These are phyloP conservation scores for Phalangium opilio DNA, from an alignment of 2,888 invertebrate species.

Conservation along the genomic window DNA sequence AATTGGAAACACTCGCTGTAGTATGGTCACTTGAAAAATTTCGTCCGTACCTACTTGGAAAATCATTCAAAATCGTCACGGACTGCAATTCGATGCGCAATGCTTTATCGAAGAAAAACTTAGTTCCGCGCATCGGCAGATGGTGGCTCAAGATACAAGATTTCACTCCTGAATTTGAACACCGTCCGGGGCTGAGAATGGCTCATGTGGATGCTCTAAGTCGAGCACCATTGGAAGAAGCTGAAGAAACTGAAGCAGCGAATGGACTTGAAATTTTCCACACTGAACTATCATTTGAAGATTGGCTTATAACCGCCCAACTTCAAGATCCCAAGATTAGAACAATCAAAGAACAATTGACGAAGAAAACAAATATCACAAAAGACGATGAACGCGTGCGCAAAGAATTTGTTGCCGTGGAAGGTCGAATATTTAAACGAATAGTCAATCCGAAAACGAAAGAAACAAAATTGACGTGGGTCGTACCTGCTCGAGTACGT, in stretches of 20 bases:
- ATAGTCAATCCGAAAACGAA: neutral
- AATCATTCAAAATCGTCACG: slow-evolving; percentile 3
- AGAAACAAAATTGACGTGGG: neutral
- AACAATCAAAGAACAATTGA: neutral
- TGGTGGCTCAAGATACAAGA: slow-evolving; percentile 3
- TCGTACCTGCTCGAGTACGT: neutral
- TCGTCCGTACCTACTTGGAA: neutral
- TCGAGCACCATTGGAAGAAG: slow-evolving; percentile 1
- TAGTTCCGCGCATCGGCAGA: slow-evolving; percentile 1
- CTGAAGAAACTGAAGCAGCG: neutral
- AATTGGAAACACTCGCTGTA: slow-evolving; percentile 4
- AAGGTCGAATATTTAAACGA: neutral
- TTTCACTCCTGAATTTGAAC: slow-evolving; percentile 4
- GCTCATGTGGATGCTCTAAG: slow-evolving; percentile 9
- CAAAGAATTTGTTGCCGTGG: neutral
- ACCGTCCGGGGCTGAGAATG: slow-evolving; percentile 4
- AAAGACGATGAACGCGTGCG: neutral
- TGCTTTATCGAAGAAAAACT: neutral
- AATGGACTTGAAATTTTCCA: neutral
- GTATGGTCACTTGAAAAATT: slow-evolving; percentile 8
- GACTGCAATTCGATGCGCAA: neutral
- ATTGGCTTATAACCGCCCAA: neutral
- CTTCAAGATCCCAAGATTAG: neutral
- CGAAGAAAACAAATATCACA: neutral
- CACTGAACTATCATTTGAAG: neutral